Base-by-base conservation (phyloP, 2,797 vertebrate genomes). In the Poeciliopsis turneri region DNA sequence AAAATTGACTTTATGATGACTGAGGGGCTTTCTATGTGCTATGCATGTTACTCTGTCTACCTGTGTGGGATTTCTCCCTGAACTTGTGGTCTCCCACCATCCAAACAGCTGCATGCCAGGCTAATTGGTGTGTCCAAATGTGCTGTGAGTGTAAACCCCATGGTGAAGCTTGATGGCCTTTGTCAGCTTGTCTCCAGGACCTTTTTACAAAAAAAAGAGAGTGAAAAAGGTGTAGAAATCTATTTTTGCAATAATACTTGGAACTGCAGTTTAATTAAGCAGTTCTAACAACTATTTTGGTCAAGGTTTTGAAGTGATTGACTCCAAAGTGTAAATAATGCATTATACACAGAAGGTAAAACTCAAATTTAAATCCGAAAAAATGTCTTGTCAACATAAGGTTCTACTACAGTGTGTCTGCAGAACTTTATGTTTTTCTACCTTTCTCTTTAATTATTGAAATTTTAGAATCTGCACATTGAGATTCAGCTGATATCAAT, bases 371-470 rank as follows among this genome's bases (percentile, higher is more conserved):
- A 45, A 43, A 25, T 12, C 23, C 11, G 3, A 39, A 66, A 10
- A 36, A 46, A 46, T 9, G 36, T 66, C 18, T 33, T 36, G 59
- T 91, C 72, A 53, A 69, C n/a, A n/a, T n/a, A n/a, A n/a, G n/a
- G n/a, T n/a, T n/a, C 86, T 88, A 80, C 85, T 89, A 61, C 70
- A 82, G 71, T 69, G 88, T 88, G 49, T 78, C 78, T 80, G 78
- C 18, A 66, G 18, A 66, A 66, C 33, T 18, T 66, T 9, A 82
- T 77, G 81, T 87, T 85, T 77, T 87, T 78, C 77, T 79, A 86
- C 81, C 82, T 88, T 84, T 84, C 72, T 86, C 78, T 91, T 92
- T 88, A 93, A 94, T 94, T 92, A 89, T 91, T 89, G 82, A 88
- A 84, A 82, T 85, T 89, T 93, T 85, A 82, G 92, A 93, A 88